These are phyloP conservation scores for Ariolimax columbianus DNA, from an alignment of 2,888 invertebrate species.

Conservation along the genomic window DNA sequence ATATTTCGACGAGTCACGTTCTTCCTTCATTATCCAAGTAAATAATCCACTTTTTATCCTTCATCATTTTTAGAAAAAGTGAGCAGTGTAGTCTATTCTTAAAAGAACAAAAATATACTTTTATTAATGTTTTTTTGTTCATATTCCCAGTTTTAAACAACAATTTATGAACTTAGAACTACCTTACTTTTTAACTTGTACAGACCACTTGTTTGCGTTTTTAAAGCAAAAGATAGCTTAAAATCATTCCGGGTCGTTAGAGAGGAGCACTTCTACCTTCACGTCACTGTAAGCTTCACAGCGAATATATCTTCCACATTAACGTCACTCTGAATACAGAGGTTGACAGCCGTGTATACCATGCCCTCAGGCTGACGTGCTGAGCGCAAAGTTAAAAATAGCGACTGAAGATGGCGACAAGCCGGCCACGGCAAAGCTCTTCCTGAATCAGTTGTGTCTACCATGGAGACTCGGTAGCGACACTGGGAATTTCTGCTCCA, in stretches of 20 bases:
- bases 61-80: too few relatives aligned
- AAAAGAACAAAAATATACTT: too few relatives aligned
- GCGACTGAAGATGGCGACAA: constrained; percentile 46
- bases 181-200: too few relatives aligned
- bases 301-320: not conserved
- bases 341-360: not conserved
- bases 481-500: not conserved
- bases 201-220: too few relatives aligned
- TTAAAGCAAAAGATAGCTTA: not conserved
- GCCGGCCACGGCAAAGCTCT: not conserved
- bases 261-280: not conserved
- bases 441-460: constrained; percentile 38
- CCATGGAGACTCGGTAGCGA: constrained; percentile 24
- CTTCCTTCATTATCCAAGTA: too few relatives aligned
- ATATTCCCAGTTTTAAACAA: too few relatives aligned
- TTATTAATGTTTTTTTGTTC: too few relatives aligned
- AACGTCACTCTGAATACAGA: not conserved
- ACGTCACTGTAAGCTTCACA: not conserved
- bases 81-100: too few relatives aligned
- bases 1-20: too few relatives aligned
- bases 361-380: constrained; percentile 14
- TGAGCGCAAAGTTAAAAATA: constrained; percentile 8
- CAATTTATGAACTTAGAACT: too few relatives aligned
- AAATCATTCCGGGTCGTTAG: not conserved
- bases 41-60: too few relatives aligned